Conservation (phyloP, 1,140 invertebrate genomes). For the Ostrea denselamellosa region DNA sequence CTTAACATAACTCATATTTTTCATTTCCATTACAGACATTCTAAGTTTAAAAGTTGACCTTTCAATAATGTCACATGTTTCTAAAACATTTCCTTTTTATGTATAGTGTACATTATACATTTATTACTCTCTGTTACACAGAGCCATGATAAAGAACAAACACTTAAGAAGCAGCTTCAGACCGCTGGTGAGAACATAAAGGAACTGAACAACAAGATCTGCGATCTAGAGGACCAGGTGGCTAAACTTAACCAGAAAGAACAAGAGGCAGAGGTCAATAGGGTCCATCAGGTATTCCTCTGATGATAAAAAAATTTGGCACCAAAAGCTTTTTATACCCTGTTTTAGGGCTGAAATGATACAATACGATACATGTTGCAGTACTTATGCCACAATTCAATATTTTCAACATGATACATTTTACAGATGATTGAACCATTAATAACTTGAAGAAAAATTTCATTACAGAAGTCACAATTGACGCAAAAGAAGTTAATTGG, state of each 20-base stretch:
- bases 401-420: too few species aligned
- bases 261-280: neutral
- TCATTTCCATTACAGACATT: too few species aligned
- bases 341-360: too few species aligned
- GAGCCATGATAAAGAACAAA: slow-evolving; percentile 63
- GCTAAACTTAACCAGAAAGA: neutral
- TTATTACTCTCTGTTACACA: neutral
- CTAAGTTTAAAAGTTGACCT: neutral
- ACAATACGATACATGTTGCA: too few species aligned
- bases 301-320: too few species aligned
- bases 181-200: slow-evolving; percentile 53
- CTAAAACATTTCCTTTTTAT: neutral
- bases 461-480: too few species aligned
- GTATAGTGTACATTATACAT: neutral
- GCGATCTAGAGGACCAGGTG: slow-evolving; percentile 54
- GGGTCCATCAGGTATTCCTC: neutral
- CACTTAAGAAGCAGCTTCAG: slow-evolving; percentile 55
- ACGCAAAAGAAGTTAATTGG: too few species aligned
- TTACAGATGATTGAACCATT: too few species aligned
- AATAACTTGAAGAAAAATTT: too few species aligned
- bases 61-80: neutral
- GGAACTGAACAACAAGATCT: slow-evolving; percentile 55
- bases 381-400: too few species aligned
- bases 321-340: too few species aligned
- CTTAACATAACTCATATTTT: too few species aligned